Conservation (phyloP, 2,888 invertebrate genomes). For the Proisotoma minuta region DNA sequence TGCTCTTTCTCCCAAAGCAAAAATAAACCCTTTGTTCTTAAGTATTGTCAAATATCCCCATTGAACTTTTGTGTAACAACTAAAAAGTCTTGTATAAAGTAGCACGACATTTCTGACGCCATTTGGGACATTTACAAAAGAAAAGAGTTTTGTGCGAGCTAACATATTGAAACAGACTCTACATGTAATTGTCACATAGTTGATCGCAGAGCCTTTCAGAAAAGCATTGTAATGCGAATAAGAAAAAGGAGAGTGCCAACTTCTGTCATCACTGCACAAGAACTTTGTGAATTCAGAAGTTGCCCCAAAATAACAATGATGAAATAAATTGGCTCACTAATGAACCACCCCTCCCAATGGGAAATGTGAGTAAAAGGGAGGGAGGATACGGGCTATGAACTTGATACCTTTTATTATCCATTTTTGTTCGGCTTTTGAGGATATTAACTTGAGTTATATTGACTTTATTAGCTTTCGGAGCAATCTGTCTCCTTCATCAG, state of each 20-base stretch:
- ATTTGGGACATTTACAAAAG: neutral
- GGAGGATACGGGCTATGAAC: no score
- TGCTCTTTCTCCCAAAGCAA: neutral
- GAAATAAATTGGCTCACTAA: conserved; percentile 14
- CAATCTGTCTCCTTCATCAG: no score
- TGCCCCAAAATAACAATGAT: conserved; percentile 6
- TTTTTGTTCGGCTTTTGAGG: no score
- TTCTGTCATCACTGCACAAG: neutral
- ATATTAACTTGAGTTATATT: no score
- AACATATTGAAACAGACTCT: neutral
- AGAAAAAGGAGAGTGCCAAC: neutral
- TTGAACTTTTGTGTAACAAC: neutral
- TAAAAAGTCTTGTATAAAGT: neutral
- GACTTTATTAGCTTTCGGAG: no score
- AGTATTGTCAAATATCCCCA: neutral
- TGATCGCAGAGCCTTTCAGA: neutral
- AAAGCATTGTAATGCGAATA: conserved; percentile 4
- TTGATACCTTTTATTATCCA: no score
- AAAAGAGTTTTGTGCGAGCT: neutral
- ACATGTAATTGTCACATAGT: neutral
- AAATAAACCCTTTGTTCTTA: conserved; percentile 10
- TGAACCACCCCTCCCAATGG: conserved; percentile 9
- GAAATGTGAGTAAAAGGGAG: neutral
- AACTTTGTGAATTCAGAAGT: conserved; percentile 11
- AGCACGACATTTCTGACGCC: conserved; percentile 1